phyloP scores from a whole-genome alignment of 2,888 invertebrate genomes.

The Hololepta plana region DNA sequence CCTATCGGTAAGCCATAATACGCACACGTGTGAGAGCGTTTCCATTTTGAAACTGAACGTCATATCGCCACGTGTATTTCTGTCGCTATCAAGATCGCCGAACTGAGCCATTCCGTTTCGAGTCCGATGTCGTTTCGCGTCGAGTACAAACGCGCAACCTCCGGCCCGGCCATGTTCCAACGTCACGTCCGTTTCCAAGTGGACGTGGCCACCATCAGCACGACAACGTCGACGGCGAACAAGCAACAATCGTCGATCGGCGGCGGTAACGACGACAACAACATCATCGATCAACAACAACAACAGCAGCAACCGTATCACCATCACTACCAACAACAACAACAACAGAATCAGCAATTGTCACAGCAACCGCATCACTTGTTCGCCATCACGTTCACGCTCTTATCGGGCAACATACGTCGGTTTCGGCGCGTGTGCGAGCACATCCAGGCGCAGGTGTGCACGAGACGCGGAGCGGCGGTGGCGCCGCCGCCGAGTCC shows the following conservation, averaged over 20 bases:
- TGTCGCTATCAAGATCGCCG: conserved; percentile 58
- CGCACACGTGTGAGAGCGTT: conserved; percentile 1
- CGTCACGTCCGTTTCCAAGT: conserved; percentile 92
- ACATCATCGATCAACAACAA: too few relatives aligned
- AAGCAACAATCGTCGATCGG: too few relatives aligned
- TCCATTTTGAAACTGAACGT: conserved; percentile 3
- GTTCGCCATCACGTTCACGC: conserved; percentile 87
- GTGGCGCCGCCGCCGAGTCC: conserved; percentile 49
- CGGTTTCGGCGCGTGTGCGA: conserved; percentile 91
- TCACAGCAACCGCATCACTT: conserved; percentile 27
- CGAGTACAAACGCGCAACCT: conserved; percentile 88
- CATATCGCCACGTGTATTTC: conserved; percentile 1
- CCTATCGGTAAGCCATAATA: conserved; percentile 75
- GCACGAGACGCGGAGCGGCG: conserved; percentile 27
- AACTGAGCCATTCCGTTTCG: conserved; percentile 92
- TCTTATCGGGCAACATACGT: conserved; percentile 86
- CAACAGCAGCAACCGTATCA: conserved; percentile 8
- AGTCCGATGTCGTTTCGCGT: conserved; percentile 97
- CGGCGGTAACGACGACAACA: too few relatives aligned
- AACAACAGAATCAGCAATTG: too few relatives aligned
- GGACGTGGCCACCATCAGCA: conserved; percentile 69
- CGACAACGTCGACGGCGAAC: conserved; percentile 46
- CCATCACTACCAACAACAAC: not conserved
- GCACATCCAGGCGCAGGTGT: conserved; percentile 75
- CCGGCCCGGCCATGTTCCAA: conserved; percentile 92